Percentiles rank a stretch among this genome's conserved stretches.
These are phyloP conservation scores for Acronicta alni DNA, from an alignment of 2,888 invertebrate species.

Conservation along the genomic window DNA sequence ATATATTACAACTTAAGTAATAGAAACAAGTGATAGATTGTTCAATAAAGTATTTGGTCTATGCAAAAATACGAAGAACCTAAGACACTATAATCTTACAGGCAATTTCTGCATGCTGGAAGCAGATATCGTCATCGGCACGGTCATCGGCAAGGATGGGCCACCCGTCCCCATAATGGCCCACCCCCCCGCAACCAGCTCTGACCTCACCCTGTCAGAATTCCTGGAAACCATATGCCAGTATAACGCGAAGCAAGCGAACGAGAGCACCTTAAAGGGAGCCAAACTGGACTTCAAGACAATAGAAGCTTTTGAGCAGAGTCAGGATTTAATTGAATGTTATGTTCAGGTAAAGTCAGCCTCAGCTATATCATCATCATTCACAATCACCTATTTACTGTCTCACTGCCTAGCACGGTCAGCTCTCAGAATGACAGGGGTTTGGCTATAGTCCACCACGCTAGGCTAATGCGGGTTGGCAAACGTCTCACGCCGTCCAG, in stretches of 20 bases:
- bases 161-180: conserved; percentile 94
- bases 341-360: conserved; percentile 79
- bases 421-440: no score
- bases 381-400: no score
- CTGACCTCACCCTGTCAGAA: conserved; percentile 93
- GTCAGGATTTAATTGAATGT: conserved; percentile 82
- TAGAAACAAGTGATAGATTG: no score
- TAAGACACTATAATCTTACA: conserved; percentile 60
- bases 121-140: conserved; percentile 94
- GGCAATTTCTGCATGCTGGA: conserved; percentile 94
- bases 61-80: no score
- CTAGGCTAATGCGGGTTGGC: no score
- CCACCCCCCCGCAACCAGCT: conserved; percentile 92
- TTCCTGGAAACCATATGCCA: conserved; percentile 91
- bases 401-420: no score
- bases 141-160: conserved; percentile 82
- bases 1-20: no score
- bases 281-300: conserved; percentile 97
- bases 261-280: conserved; percentile 89
- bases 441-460: no score
- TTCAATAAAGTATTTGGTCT: no score
- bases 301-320: conserved; percentile 91
- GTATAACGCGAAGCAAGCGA: conserved; percentile 78
- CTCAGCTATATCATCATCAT: no score
- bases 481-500: no score